A percentile compares a stretch with the other conserved stretches of the same genome.
These are phyloP conservation scores for Noturus placidus DNA, from an alignment of 2,113 vertebrate genomes.

Conservation along the genomic window DNA sequence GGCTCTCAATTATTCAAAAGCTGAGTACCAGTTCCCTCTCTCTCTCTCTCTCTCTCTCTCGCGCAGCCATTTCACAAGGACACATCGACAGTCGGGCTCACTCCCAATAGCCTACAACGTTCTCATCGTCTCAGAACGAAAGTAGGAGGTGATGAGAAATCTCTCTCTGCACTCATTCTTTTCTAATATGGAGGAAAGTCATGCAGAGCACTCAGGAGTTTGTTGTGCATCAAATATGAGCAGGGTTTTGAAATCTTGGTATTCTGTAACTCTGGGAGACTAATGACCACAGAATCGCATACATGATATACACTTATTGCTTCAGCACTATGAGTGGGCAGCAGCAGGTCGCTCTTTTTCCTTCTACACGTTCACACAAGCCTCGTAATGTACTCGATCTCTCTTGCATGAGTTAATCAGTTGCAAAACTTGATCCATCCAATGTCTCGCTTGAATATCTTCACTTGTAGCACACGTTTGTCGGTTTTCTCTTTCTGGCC, in stretches of 20 bases:
- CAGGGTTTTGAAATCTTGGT: background rate
- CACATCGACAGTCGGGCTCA: constrained; percentile 28
- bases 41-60: constrained; percentile 7
- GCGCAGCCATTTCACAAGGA: constrained; percentile 42
- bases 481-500: background rate
- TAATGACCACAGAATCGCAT: background rate
- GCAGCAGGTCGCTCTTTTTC: background rate
- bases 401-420: background rate
- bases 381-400: constrained; percentile 25
- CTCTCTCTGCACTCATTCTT: background rate
- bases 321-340: background rate
- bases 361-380: constrained; percentile 42
- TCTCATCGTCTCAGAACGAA: constrained; percentile 4
- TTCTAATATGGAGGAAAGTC: background rate
- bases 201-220: background rate
- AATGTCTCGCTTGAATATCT: background rate
- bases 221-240: constrained; percentile 21
- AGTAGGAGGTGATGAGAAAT: constrained; percentile 32
- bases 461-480: background rate
- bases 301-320: background rate
- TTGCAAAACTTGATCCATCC: background rate
- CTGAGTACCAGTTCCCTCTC: constrained; percentile 29
- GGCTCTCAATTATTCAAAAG: constrained; percentile 63
- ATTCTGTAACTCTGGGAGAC: background rate
- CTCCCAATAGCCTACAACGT: constrained; percentile 25